Percentiles rank a stretch among this genome's conserved stretches.
These are phyloP conservation scores for Phaenicophaeus curvirostris DNA, from an alignment of 2,797 vertebrate genomes.

Conservation along the genomic window DNA sequence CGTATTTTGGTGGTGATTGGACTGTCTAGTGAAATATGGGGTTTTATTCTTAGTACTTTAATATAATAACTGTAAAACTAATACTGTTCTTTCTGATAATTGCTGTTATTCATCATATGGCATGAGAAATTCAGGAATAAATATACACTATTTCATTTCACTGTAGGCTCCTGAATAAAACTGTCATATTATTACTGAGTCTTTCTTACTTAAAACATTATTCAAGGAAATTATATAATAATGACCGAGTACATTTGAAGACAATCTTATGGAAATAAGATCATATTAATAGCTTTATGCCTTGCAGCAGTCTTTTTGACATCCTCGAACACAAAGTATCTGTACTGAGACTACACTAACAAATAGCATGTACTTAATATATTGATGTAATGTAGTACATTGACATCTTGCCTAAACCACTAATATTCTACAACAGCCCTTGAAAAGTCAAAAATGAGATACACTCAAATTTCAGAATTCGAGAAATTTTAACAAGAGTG, in stretches of 20 bases:
- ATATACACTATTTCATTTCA: conserved; percentile 52
- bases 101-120: conserved; percentile 75
- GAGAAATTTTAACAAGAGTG: not conserved
- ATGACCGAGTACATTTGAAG: conserved; percentile 54
- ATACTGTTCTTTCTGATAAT: conserved; percentile 81
- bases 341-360: not conserved
- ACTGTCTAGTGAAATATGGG: conserved; percentile 74
- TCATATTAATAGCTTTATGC: conserved; percentile 18
- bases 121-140: conserved; percentile 54
- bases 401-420: not conserved
- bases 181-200: conserved; percentile 29
- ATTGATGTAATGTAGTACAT: not conserved
- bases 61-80: conserved; percentile 80
- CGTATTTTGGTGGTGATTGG: conserved; percentile 67
- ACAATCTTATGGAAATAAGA: conserved; percentile 43
- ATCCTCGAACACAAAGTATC: not conserved
- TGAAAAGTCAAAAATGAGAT: not conserved
- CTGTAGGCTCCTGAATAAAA: conserved; percentile 35
- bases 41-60: conserved; percentile 77
- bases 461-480: not conserved
- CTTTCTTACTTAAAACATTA: conserved; percentile 65
- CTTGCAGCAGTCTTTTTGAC: not conserved
- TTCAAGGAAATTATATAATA: conserved; percentile 56
- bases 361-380: not conserved
- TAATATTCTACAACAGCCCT: not conserved